Conservation (phyloP, 1,140 invertebrate species). For the Choristoneura fumiferana region DNA sequence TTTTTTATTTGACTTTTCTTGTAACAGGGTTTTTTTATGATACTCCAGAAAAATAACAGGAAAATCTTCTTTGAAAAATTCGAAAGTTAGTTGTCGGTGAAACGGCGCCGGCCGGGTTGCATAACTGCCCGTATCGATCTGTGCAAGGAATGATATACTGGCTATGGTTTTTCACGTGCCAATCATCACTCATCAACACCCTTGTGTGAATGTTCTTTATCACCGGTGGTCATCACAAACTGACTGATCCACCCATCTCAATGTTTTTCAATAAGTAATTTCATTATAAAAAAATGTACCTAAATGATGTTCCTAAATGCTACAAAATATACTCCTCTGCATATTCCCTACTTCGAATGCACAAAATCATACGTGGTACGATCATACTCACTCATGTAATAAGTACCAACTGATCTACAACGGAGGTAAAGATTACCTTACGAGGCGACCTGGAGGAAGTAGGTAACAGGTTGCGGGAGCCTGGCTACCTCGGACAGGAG, state of each 20-base stretch:
- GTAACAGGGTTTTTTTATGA: not conserved
- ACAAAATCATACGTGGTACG: too few relatives aligned
- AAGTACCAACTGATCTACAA: too few relatives aligned
- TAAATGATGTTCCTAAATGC: too few relatives aligned
- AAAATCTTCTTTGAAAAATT: constrained; percentile 25
- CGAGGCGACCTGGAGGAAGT: constrained; percentile 54
- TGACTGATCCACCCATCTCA: too few relatives aligned
- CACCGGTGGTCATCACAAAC: too few relatives aligned
- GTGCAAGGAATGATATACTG: constrained; percentile 53
- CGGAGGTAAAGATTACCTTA: too few relatives aligned
- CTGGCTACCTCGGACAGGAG: constrained; percentile 57
- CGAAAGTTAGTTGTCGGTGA: constrained; percentile 41
- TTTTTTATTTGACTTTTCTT: constrained; percentile 16
- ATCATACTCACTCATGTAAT: too few relatives aligned
- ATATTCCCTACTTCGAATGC: too few relatives aligned
- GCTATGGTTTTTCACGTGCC: constrained; percentile 41
- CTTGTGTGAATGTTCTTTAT: not conserved
- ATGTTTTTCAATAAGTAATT: too few relatives aligned
- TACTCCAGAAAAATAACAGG: not conserved
- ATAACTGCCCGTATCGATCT: constrained; percentile 72
- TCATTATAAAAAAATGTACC: too few relatives aligned
- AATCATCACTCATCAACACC: constrained; percentile 19
- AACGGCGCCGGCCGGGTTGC: constrained; percentile 62
- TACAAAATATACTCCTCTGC: too few relatives aligned
- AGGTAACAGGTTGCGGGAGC: constrained; percentile 63